Base-by-base conservation (phyloP, 2,888 invertebrate species). In the Hirtodrosophila alboralis region DNA sequence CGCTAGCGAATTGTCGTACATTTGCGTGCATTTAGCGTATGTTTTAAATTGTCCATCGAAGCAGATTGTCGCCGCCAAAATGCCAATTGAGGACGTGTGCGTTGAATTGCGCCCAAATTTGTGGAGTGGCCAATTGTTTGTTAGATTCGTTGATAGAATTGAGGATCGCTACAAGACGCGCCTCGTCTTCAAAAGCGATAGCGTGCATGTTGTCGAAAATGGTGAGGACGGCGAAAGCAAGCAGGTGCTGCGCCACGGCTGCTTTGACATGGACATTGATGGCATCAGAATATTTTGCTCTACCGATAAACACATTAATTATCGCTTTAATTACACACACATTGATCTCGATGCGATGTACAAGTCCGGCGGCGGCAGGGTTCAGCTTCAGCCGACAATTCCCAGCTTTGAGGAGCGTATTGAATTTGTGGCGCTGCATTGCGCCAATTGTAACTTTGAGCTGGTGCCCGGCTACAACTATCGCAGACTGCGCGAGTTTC, bases 51-150 rank as follows among this genome's bases (percentile, higher is more conserved):
- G 16, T 3, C 6, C 6, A 31, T 9, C 23, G 38, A 27, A 4
- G 6, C 0, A 5, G 8, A 21, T 13, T 14, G 30, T 6, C 33
- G 26, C 10, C 34, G 23, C 6, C 31, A 60, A 64, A 52, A 89
- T 89, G 89, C 67, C 83, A 14, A 56, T 89, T 21, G 61, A 75
- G 37, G 85, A 61, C 43, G 70, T 88, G 44, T 84, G 84, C 58
- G 79, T 89, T 40, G 89, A 89, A 49, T 62, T 90, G 57, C 90
- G 90, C 26, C 87, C 85, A 44, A 86, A 86, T 62, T 57, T 90
- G 44, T 69, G 63, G 53, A 88, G 90, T 54, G 89, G 89, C 49
- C 80, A 84, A 66, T 86, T 87, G 2, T 80, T 84, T 36, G 59
- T 89, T n/a, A 74, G 76, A 16, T 89, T 89, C 38, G 72, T 87